Base-by-base conservation (phyloP, 2,797 vertebrate genomes). In the Lepidocolaptes lacrymiger region DNA sequence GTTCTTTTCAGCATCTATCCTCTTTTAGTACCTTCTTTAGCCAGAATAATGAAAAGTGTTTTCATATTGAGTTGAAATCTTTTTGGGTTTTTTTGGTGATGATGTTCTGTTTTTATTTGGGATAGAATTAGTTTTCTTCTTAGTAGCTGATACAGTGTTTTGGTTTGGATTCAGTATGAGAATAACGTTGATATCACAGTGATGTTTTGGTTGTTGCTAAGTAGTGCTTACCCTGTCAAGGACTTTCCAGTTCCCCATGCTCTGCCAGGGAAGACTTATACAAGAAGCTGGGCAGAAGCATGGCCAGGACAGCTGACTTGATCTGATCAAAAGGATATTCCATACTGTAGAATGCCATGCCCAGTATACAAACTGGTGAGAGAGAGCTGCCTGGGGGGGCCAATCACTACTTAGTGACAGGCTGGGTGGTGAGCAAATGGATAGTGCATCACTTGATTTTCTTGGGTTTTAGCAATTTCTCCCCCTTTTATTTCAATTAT, bases 31-130 rank as follows among this genome's bases (percentile, higher is more conserved):
- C 15, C 16, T 84, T 84, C 20, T 22, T 71, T 48, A 81, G 21
- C 19, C 49, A 61, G 22, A 77, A 36, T 20, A 72, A 66, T 37
- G 14, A 83, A 48, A 10, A 89, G 2, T 1, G 0, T 20, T 88
- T 77, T 72, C 43, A 64, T 21, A n/a, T 0, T n/a, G 9, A 64
- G 18, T 26, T 32, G 19, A 79, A 49, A 14, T 12, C 6, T 56
- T 8, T 2, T 10, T 5, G 17, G 17, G 12, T 10, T 5, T 12
- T 23, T 56, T 46, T 52, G 2, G 12, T n/a, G 13, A 36, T 21
- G 59, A 54, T 6, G 3, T 28, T 16, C 27, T 85, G 4, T 8
- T 54, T 78, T 61, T 0, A 0, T 4, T 41, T 54, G 27, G 36
- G 27, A 22, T 48, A 43, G 27, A 72, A 78, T 46, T 48, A 48